These are phyloP conservation scores for Mantis religiosa DNA, from an alignment of 2,888 invertebrate species.

Conservation along the genomic window DNA sequence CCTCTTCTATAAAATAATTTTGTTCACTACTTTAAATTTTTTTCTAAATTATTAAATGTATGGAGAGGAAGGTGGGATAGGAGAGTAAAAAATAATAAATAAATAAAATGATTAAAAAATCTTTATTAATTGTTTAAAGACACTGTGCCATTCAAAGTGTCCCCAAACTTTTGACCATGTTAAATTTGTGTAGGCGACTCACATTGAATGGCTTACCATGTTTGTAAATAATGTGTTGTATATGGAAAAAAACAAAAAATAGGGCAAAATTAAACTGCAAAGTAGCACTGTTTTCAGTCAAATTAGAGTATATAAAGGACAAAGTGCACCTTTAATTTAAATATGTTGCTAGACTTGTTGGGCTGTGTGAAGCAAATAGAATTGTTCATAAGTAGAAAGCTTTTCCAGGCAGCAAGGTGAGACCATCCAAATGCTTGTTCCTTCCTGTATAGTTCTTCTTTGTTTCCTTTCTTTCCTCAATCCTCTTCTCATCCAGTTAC, in stretches of 20 bases:
- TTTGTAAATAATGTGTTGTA: slow-evolving; percentile 32
- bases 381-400: slow-evolving; percentile 23
- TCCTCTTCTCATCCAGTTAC: not conserved
- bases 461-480: not conserved
- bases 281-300: slow-evolving; percentile 21
- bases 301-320: slow-evolving; percentile 8
- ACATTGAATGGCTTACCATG: slow-evolving; percentile 33
- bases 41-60: not conserved
- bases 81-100: not conserved
- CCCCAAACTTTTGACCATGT: slow-evolving; percentile 12
- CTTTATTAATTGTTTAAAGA: slow-evolving; percentile 12
- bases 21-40: not conserved
- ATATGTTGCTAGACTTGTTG: slow-evolving; percentile 27
- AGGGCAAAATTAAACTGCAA: slow-evolving; percentile 18
- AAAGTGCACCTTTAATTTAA: slow-evolving; percentile 22
- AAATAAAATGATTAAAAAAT: not conserved
- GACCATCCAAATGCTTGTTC: slow-evolving; percentile 3
- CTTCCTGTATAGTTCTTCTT: slow-evolving; percentile 17
- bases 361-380: slow-evolving; percentile 27
- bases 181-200: slow-evolving; percentile 30
- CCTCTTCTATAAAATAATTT: not conserved
- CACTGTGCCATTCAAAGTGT: slow-evolving; percentile 13
- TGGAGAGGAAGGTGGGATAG: slow-evolving; percentile 3
- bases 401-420: slow-evolving; percentile 14
- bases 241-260: slow-evolving; percentile 23